phyloP scores from a whole-genome alignment of 1,140 invertebrate genomes.

The Anadara kagoshimensis region DNA sequence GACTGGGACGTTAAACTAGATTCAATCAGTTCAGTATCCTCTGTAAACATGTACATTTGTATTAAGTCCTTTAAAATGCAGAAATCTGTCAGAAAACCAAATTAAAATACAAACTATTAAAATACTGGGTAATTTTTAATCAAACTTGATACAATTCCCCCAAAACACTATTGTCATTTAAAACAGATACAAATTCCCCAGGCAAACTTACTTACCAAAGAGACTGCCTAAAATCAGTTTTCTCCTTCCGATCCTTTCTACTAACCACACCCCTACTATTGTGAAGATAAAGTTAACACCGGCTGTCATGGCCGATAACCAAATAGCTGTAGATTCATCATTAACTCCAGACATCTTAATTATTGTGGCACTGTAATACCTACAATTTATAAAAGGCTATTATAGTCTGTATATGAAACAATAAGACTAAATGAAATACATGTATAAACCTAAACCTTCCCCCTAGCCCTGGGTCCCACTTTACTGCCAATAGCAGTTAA shows the following conservation, averaged over 20 bases:
- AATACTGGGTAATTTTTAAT: not conserved
- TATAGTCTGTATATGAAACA: too few relatives aligned
- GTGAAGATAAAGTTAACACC: conserved; percentile 78
- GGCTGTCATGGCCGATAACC: conserved; percentile 77
- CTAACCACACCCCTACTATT: conserved; percentile 78
- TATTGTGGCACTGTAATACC: conserved; percentile 81
- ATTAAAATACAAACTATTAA: not conserved
- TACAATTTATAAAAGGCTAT: conserved; percentile 56
- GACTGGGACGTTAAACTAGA: too few relatives aligned
- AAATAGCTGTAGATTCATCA: conserved; percentile 77
- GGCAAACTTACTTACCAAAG: conserved; percentile 59
- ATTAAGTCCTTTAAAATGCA: too few relatives aligned
- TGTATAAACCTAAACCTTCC: not conserved
- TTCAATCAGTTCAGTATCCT: too few relatives aligned
- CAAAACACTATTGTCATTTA: too few relatives aligned
- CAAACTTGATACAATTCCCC: too few relatives aligned
- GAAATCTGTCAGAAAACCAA: not conserved
- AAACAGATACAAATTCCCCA: not conserved
- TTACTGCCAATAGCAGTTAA: conserved; percentile 72
- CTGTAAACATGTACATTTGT: too few relatives aligned
- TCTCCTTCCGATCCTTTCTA: conserved; percentile 78
- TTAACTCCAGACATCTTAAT: conserved; percentile 79
- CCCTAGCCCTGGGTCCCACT: too few relatives aligned
- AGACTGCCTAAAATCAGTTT: conserved; percentile 76
- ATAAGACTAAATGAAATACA: not conserved